A percentile compares a stretch with the other conserved stretches of the same genome.
Evolutionary conservation across 2,888 invertebrate genomes (phyloP).

Genomic region (Agrotis clavis): DNA sequence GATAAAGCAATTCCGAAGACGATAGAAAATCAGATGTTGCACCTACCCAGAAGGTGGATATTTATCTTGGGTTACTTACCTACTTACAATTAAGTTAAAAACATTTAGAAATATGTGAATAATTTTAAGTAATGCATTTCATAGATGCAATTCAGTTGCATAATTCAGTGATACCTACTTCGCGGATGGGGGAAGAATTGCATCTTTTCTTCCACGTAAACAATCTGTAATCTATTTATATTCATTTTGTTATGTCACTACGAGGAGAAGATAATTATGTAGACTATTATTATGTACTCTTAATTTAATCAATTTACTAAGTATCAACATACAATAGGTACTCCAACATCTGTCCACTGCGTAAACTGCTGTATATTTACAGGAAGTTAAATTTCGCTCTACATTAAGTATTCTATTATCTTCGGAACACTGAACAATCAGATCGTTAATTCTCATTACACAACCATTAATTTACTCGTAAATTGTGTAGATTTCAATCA

Average conservation of each 20-base stretch:
- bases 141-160: slow-evolving; percentile 22
- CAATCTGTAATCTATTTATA: slow-evolving; percentile 12
- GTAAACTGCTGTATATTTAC: background rate
- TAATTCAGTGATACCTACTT: slow-evolving; percentile 10
- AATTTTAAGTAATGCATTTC: slow-evolving; percentile 4
- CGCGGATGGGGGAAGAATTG: slow-evolving; percentile 4
- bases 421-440: slow-evolving; percentile 39
- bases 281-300: background rate
- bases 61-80: background rate
- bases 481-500: slow-evolving; percentile 32
- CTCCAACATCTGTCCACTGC: background rate
- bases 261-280: background rate
- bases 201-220: background rate
- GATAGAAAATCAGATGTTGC: background rate
- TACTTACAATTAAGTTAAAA: background rate
- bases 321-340: background rate
- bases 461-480: slow-evolving; percentile 33
- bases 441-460: slow-evolving; percentile 23
- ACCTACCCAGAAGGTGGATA: no score
- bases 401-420: slow-evolving; percentile 10
- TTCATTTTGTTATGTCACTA: slow-evolving; percentile 16
- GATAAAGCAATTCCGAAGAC: no score
- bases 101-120: slow-evolving; percentile 1
- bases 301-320: no score
- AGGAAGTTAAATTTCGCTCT: slow-evolving; percentile 3